Evolutionary conservation across 2,113 vertebrate species (phyloP).

Genomic region (Corydoras sp.): DNA sequence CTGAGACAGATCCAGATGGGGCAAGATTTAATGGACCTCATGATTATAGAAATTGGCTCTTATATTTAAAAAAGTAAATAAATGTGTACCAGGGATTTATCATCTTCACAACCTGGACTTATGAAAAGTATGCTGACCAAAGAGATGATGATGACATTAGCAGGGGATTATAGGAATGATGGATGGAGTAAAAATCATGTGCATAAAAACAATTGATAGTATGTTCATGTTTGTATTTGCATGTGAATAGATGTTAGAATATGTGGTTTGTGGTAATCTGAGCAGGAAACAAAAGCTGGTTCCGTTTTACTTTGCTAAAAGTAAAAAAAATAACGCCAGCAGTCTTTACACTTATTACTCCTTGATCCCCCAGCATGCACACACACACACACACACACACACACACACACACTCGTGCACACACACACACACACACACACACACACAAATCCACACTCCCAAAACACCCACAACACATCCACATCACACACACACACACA

Average conservation of each 20-base stretch:
- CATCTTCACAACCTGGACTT: too few relatives aligned
- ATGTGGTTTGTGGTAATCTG: conserved; percentile 31
- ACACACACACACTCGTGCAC: conserved; percentile 1
- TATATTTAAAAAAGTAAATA: too few relatives aligned
- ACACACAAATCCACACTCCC: conserved; percentile 30
- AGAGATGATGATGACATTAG: background rate
- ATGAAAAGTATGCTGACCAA: too few relatives aligned
- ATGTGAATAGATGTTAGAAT: background rate
- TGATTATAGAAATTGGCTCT: background rate
- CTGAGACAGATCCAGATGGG: conserved; percentile 23
- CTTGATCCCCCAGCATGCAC: background rate
- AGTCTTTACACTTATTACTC: background rate
- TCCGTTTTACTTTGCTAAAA: conserved; percentile 18
- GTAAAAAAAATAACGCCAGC: background rate
- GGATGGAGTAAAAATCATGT: background rate
- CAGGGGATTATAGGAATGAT: background rate
- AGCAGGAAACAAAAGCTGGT: conserved; percentile 34
- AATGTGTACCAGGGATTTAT: too few relatives aligned
- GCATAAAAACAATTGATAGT: background rate
- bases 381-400: background rate
- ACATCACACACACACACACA: background rate
- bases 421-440: background rate
- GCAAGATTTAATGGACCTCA: conserved; percentile 33
- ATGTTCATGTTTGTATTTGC: conserved; percentile 15
- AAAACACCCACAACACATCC: too few relatives aligned